Conservation (phyloP, 2,113 vertebrate species). For the Rissa tridactyla region DNA sequence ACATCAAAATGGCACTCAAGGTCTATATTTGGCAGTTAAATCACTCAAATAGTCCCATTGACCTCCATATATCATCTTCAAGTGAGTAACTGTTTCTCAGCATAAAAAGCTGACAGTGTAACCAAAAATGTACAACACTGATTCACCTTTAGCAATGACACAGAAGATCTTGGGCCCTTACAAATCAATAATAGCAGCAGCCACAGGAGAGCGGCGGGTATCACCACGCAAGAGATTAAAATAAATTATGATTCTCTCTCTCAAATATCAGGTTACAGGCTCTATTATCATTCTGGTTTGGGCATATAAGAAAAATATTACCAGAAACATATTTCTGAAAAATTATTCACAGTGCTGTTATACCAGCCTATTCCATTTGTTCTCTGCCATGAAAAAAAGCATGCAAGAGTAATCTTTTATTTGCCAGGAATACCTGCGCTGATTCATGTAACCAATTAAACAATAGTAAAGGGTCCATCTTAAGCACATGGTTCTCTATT, state of each 20-base stretch:
- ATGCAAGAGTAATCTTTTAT: neutral
- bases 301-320: neutral
- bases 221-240: neutral
- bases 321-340: slow-evolving; percentile 2
- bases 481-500: neutral
- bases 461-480: neutral
- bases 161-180: neutral
- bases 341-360: neutral
- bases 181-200: neutral
- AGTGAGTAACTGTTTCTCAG: neutral
- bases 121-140: neutral
- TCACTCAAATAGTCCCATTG: neutral
- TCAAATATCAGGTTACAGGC: neutral
- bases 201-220: neutral
- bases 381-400: neutral
- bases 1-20: neutral
- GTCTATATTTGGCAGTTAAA: neutral
- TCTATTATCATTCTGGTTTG: neutral
- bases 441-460: neutral
- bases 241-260: neutral
- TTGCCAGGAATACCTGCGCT: neutral
- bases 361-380: neutral
- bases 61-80: neutral
- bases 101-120: neutral
- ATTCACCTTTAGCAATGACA: neutral